Conservation (phyloP, 1,140 invertebrate genomes). For the Drosophila malerkotliana region DNA sequence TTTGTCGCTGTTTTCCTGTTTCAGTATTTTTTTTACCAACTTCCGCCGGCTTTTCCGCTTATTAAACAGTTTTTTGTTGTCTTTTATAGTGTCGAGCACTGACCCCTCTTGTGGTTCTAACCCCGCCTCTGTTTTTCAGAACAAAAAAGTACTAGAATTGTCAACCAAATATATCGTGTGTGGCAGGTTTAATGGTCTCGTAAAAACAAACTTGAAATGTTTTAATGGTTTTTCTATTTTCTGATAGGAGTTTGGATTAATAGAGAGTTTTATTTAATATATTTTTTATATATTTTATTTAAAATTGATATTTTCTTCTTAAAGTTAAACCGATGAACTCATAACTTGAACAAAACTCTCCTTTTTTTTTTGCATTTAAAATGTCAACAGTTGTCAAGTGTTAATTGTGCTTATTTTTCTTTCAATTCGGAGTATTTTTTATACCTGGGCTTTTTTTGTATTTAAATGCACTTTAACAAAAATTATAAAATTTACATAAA, state of each 20-base stretch:
- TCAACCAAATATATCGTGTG: not conserved
- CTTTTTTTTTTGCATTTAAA: not conserved
- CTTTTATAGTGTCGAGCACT: constrained; percentile 8
- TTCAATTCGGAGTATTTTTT: constrained; percentile 12
- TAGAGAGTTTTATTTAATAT: not conserved
- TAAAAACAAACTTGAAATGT: not conserved
- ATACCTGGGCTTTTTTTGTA: not conserved
- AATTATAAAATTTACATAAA: not conserved
- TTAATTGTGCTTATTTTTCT: constrained; percentile 36
- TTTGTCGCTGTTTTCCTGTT: constrained; percentile 17
- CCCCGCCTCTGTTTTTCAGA: not conserved
- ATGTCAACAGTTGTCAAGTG: constrained; percentile 54
- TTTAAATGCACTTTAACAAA: not conserved
- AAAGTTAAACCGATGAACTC: constrained; percentile 14
- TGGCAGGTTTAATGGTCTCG: constrained; percentile 6
- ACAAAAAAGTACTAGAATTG: constrained; percentile 5
- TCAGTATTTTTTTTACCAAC: constrained; percentile 19
- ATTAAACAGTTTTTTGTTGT: constrained; percentile 50
- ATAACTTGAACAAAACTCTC: constrained; percentile 3
- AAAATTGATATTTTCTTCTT: not conserved
- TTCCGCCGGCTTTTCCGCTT: constrained; percentile 69
- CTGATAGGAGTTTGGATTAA: not conserved
- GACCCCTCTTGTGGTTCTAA: constrained; percentile 1
- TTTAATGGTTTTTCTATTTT: not conserved
- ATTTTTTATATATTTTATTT: not conserved